These are phyloP conservation scores for Pipa parva DNA, from an alignment of 2,113 vertebrate genomes.

Conservation along the genomic window DNA sequence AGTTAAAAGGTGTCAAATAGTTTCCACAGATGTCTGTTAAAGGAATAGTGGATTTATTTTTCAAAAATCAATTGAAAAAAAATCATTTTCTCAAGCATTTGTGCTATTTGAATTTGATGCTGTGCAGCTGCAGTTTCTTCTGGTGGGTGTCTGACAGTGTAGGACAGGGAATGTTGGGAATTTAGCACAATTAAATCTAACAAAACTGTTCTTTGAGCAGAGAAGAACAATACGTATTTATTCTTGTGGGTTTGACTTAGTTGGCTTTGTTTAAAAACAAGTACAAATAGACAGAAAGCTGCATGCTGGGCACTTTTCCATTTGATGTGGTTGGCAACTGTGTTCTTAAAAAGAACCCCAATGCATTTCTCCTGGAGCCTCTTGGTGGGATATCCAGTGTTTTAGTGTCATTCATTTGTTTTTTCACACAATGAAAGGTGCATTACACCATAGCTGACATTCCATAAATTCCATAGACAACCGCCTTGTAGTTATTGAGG, in stretches of 20 bases:
- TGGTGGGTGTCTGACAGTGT: constrained; percentile 50
- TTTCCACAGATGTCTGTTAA: too few species aligned
- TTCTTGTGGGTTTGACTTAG: constrained; percentile 15
- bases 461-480: constrained; percentile 25
- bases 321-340: not conserved
- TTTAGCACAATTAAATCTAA: constrained; percentile 34
- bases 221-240: constrained; percentile 41
- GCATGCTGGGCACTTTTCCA: constrained; percentile 17
- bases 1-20: too few species aligned
- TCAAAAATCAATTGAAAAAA: not conserved
- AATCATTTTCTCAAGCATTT: not conserved
- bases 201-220: constrained; percentile 49
- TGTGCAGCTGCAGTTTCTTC: constrained; percentile 29
- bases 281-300: constrained; percentile 26
- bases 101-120: constrained; percentile 1
- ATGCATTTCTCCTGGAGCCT: not conserved
- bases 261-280: not conserved
- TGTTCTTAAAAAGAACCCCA: not conserved
- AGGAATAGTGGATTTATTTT: too few species aligned
- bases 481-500: not conserved
- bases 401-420: constrained; percentile 20
- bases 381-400: constrained; percentile 11
- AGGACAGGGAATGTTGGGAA: constrained; percentile 49
- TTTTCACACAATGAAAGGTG: constrained; percentile 14
- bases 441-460: constrained; percentile 30